Base-by-base conservation (phyloP, 1,140 invertebrate genomes). In the Himalopsyche phryganea region DNA sequence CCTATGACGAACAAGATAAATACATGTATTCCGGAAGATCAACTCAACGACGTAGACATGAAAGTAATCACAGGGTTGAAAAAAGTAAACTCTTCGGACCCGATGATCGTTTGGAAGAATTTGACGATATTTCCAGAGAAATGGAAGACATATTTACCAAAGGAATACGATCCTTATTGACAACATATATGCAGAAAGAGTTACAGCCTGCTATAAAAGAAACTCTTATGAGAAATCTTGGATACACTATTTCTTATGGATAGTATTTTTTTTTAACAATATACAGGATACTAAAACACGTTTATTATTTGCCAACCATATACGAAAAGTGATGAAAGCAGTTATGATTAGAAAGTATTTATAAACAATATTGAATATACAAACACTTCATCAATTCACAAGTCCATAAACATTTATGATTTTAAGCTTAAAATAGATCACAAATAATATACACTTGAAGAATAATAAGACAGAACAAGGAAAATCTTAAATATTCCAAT, bases 91-190 rank as follows among this genome's bases (percentile, higher is more conserved):
- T 73, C 0, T 79, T 76, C 55, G 68, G 71, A 20, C 71, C 72
- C 2, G 75, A 74, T 17, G 76, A 80, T 20, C 67, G 72, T 44
- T 68, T 78, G 47, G 75, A 81, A 36, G 78, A 82, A 28, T 74
- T 80, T 6, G 80, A 82, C 51, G 85, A 87, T 56, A 79, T 89
- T 45, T 84, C 86, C 1, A 79, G 81, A 49, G 89, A 92, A 72
- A 88, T 92, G 83, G 89, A 91, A 68, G 87, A 91, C 61, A 84
- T 91, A 32, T 91, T 91, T 66, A 79, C 90, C 0, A 84, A 85
- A 69, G 87, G 87, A 10, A 87, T 90, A 17, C 81, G 88, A 50
- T 85, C 88, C 5, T 77, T 90, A n/a, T 68, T 92, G 18, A 90
- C 88, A 0, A 86, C 84, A 20, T 91, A 91, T 65, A 89, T 92